Conservation (phyloP, 2,797 vertebrate genomes). For the Menidia menidia region DNA sequence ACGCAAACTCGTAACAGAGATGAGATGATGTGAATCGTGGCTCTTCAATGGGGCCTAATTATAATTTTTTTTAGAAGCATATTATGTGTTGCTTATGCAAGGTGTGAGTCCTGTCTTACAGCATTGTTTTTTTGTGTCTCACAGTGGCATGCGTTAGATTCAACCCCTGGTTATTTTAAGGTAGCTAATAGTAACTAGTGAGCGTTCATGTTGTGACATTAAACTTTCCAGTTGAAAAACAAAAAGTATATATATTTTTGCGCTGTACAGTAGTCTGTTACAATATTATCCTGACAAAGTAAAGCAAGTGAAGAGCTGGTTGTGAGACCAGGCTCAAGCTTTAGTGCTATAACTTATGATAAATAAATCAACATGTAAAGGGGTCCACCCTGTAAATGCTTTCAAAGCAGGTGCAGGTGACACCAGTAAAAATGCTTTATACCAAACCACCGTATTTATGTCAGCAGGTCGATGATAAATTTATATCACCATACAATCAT, state of each 20-base stretch:
- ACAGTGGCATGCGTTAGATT: neutral
- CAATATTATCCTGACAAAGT: neutral
- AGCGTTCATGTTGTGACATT: neutral
- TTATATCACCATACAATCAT: neutral
- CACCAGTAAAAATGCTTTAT: neutral
- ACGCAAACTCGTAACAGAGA: neutral
- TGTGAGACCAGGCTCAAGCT: neutral
- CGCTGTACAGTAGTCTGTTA: neutral
- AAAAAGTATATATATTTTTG: neutral
- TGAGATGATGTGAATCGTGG: neutral
- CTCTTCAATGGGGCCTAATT: neutral
- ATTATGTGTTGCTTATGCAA: neutral
- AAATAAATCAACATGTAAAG: neutral
- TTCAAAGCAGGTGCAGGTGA: neutral
- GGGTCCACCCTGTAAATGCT: neutral
- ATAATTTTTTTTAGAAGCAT: neutral
- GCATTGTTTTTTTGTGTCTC: neutral
- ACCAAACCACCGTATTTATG: neutral
- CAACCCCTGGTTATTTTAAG: neutral
- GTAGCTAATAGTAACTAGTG: too few species aligned
- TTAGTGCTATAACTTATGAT: neutral
- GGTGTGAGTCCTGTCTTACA: neutral
- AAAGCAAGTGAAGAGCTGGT: neutral
- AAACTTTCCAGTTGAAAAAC: neutral
- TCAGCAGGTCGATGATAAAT: conserved; percentile 11